Evolutionary conservation across 2,797 vertebrate species (phyloP).

Genomic region (Orestias chungarensis): DNA sequence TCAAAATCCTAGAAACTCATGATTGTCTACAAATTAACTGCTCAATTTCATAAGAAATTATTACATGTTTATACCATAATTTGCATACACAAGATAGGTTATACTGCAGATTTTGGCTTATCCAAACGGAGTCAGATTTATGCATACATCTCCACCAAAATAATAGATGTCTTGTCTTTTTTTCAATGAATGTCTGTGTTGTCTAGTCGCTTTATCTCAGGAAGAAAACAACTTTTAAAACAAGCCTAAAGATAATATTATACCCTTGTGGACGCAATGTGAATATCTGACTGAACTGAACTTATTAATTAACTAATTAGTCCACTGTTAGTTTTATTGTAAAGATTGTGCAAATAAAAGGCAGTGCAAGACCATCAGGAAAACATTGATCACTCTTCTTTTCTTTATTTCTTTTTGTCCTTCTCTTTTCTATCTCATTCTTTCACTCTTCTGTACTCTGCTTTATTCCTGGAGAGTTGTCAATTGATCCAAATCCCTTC

Average conservation of each 20-base stretch:
- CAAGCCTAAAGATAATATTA: not conserved
- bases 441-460: not conserved
- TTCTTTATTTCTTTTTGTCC: not conserved
- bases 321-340: too few relatives aligned
- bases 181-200: too few relatives aligned
- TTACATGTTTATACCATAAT: too few relatives aligned
- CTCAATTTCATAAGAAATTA: too few relatives aligned
- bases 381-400: conserved; percentile 10
- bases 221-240: not conserved
- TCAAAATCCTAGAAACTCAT: not conserved
- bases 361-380: conserved; percentile 30
- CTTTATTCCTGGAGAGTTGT: not conserved
- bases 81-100: not conserved
- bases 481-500: conserved; percentile 4
- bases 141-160: not conserved
- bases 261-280: too few relatives aligned
- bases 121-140: not conserved
- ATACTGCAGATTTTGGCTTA: too few relatives aligned
- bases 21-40: too few relatives aligned
- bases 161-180: too few relatives aligned
- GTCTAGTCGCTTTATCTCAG: too few relatives aligned
- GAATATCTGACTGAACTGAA: too few relatives aligned
- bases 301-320: not conserved
- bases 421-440: not conserved
- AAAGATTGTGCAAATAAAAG: conserved; percentile 21